phyloP scores from a whole-genome alignment of 2,888 invertebrate species.

The Drosophila pegasa region DNA sequence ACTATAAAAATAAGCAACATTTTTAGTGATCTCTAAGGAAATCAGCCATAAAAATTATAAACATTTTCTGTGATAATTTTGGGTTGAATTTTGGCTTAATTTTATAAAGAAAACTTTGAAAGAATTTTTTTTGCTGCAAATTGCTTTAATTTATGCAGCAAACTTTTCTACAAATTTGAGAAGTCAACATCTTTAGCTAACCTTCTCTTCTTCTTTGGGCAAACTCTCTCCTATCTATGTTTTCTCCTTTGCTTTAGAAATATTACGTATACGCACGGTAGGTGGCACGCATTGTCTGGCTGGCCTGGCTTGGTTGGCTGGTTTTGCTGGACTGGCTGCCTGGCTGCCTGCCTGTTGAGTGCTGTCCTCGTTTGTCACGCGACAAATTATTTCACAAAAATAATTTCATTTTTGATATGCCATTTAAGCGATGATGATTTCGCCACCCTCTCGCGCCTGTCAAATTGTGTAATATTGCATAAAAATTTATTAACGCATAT shows the following conservation, averaged over 20 bases:
- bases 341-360: slow-evolving; percentile 65
- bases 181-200: slow-evolving; percentile 25
- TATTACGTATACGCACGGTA: slow-evolving; percentile 58
- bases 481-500: slow-evolving; percentile 77
- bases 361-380: slow-evolving; percentile 62
- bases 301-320: slow-evolving; percentile 7
- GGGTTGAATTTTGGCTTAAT: slow-evolving; percentile 17
- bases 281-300: slow-evolving; percentile 24
- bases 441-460: slow-evolving; percentile 13
- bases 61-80: slow-evolving; percentile 3
- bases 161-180: slow-evolving; percentile 20
- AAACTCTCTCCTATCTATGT: not conserved
- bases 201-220: not conserved
- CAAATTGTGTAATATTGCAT: slow-evolving; percentile 79
- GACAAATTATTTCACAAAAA: slow-evolving; percentile 74
- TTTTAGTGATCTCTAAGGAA: slow-evolving; percentile 7
- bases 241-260: not conserved
- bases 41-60: slow-evolving; percentile 9
- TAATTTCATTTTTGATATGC: slow-evolving; percentile 77
- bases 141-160: slow-evolving; percentile 29
- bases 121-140: slow-evolving; percentile 20
- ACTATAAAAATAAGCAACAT: slow-evolving; percentile 4
- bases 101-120: slow-evolving; percentile 27
- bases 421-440: slow-evolving; percentile 65
- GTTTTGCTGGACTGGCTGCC: slow-evolving; percentile 31